These are phyloP conservation scores for Girardinichthys multiradiatus DNA, from an alignment of 2,113 vertebrate species.

Conservation along the genomic window DNA sequence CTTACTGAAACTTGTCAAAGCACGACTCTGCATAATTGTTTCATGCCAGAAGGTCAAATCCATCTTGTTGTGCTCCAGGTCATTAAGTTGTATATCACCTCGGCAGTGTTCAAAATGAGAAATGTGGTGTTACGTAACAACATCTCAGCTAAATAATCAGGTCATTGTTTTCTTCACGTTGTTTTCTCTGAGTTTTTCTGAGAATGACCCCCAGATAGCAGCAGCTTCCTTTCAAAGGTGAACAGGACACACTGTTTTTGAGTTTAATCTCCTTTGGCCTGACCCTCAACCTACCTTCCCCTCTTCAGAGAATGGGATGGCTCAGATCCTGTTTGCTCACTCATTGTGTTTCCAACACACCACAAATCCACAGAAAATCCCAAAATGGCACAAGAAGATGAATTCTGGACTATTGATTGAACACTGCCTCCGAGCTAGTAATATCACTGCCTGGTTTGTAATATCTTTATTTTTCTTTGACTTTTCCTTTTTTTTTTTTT, in stretches of 20 bases:
- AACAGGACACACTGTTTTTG: conserved; percentile 51
- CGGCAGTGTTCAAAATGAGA: conserved; percentile 38
- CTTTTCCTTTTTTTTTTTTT: conserved; percentile 33
- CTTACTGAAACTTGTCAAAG: conserved; percentile 11
- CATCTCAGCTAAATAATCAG: conserved; percentile 50
- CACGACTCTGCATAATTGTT: not conserved
- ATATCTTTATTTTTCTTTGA: conserved; percentile 17
- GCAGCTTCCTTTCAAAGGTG: conserved; percentile 36
- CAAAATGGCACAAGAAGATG: conserved; percentile 43
- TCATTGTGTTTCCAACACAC: conserved; percentile 30
- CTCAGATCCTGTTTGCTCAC: conserved; percentile 37
- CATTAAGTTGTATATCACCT: conserved; percentile 18
- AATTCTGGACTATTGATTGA: conserved; percentile 54
- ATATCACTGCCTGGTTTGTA: conserved; percentile 21
- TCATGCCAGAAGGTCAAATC: conserved; percentile 1
- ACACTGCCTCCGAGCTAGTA: conserved; percentile 24
- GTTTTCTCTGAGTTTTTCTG: conserved; percentile 28
- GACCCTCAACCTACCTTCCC: conserved; percentile 27
- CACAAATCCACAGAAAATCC: conserved; percentile 25
- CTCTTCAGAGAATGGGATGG: conserved; percentile 40
- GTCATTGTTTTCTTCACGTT: conserved; percentile 41
- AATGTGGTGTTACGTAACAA: conserved; percentile 51
- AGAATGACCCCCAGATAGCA: conserved; percentile 21
- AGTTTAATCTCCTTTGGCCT: conserved; percentile 42
- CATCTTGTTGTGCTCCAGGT: not conserved